Conservation (phyloP, 2,888 invertebrate genomes). For the Acrocyrtus sp. region DNA sequence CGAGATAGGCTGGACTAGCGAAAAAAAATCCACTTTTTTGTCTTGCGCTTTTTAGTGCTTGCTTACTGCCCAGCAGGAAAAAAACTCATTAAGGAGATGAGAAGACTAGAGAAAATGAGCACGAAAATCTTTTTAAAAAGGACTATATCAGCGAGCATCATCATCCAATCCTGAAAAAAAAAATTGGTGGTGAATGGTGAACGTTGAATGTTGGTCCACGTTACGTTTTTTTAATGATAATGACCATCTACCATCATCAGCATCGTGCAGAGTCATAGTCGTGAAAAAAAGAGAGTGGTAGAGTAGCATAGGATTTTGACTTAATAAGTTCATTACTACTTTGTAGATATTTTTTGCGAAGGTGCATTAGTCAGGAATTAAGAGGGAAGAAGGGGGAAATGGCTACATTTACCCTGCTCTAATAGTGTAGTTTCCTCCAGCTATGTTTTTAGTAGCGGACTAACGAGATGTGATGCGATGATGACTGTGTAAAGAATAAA, state of each 20-base stretch:
- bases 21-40: conserved; percentile 5
- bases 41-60: no score
- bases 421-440: no score
- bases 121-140: no score
- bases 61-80: conserved; percentile 7
- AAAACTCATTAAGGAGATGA: neutral
- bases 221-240: conserved; percentile 46
- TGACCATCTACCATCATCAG: conserved; percentile 31
- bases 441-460: no score
- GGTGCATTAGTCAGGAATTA: conserved; percentile 37
- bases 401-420: conserved; percentile 35
- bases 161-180: neutral
- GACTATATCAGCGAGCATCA: no score
- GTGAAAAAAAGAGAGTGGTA: no score
- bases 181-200: no score
- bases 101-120: neutral
- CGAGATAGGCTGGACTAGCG: conserved; percentile 46
- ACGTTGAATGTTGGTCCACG: no score
- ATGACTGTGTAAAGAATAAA: no score
- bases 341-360: neutral
- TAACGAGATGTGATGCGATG: neutral
- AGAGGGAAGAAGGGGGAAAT: neutral
- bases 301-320: no score
- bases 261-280: neutral
- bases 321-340: conserved; percentile 28